Evolutionary conservation across 2,888 invertebrate genomes (phyloP).

Genomic region (Entomobrya proxima): DNA sequence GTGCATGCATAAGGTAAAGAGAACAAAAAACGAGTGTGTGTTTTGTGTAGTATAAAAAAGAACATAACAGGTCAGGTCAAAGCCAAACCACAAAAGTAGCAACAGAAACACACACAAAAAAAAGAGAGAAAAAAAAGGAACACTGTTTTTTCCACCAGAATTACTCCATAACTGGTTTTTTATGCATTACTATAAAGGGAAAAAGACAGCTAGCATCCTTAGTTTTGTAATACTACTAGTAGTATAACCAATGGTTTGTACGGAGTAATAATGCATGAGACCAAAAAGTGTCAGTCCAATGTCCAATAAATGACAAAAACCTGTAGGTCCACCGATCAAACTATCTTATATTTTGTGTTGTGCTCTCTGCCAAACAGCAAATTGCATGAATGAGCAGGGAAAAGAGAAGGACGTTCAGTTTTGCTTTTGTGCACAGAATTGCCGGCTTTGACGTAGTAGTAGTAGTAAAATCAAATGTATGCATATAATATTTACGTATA

Average conservation of each 20-base stretch:
- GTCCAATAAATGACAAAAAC: slow-evolving; percentile 68
- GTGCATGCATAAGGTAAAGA: slow-evolving; percentile 9
- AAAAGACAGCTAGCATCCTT: background rate
- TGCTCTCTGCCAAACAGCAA: background rate
- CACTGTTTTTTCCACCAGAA: background rate
- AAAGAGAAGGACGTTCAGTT: background rate
- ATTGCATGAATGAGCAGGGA: background rate
- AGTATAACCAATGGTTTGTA: slow-evolving; percentile 29
- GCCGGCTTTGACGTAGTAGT: too few species aligned
- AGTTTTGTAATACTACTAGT: background rate
- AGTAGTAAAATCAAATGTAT: too few species aligned
- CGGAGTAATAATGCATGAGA: slow-evolving; percentile 66
- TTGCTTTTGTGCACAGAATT: background rate
- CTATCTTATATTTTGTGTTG: slow-evolving; percentile 14
- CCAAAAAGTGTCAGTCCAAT: slow-evolving; percentile 63
- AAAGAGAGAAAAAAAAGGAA: slow-evolving; percentile 17
- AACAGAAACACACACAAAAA: slow-evolving; percentile 40
- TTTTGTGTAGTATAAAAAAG: background rate
- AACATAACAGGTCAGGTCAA: slow-evolving; percentile 42
- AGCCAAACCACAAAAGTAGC: slow-evolving; percentile 56
- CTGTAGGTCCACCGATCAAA: slow-evolving; percentile 58
- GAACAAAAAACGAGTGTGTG: too few species aligned
- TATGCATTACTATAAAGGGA: background rate
- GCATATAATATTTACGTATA: too few species aligned
- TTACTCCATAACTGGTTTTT: background rate